phyloP scores from a whole-genome alignment of 2,797 vertebrate species.

The Artibeus lituratus region DNA sequence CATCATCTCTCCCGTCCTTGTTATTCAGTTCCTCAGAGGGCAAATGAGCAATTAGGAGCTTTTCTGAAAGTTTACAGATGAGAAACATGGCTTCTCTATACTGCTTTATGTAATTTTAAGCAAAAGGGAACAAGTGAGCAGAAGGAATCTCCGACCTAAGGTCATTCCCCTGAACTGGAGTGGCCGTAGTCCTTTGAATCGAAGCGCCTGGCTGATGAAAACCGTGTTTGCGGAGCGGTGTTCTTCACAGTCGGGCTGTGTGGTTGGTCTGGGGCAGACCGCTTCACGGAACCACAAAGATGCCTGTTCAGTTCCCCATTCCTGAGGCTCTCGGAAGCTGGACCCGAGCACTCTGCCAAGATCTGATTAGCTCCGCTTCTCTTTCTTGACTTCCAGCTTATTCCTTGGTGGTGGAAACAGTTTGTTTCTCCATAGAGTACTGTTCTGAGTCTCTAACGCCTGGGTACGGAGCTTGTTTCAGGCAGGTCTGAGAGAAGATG shows the following conservation, averaged over 20 bases:
- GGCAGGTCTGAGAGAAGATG: neutral
- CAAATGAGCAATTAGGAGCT: neutral
- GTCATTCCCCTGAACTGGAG: neutral
- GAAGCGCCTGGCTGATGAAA: neutral
- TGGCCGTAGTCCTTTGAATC: neutral
- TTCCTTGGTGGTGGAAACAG: neutral
- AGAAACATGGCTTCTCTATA: neutral
- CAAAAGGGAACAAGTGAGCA: neutral
- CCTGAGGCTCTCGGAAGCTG: conserved; percentile 6
- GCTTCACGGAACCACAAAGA: neutral
- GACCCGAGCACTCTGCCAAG: conserved; percentile 12
- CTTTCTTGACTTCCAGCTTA: neutral
- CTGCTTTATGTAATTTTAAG: neutral
- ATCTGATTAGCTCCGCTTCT: conserved; percentile 39
- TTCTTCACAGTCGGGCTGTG: neutral
- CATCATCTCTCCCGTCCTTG: accelerated
- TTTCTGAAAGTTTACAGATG: neutral
- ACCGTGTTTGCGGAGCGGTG: accelerated
- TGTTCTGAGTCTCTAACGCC: neutral
- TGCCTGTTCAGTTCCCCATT: neutral
- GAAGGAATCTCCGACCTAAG: neutral
- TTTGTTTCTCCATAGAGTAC: neutral
- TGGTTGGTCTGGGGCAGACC: neutral
- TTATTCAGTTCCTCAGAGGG: neutral
- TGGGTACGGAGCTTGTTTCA: neutral